phyloP scores from a whole-genome alignment of 2,888 invertebrate species.

The Lissocephala sabroskyi region DNA sequence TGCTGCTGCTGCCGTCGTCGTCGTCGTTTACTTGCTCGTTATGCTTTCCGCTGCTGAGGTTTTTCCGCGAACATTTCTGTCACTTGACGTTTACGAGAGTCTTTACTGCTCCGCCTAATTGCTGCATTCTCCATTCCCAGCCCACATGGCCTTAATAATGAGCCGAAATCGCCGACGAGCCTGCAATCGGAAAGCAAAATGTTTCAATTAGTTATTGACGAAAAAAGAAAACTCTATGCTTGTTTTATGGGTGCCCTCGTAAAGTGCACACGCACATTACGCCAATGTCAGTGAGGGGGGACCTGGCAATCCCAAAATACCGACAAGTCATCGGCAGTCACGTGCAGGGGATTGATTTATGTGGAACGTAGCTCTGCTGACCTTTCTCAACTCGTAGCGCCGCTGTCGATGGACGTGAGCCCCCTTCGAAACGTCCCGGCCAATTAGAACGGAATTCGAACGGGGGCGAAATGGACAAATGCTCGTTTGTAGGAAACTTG shows the following conservation, averaged over 20 bases:
- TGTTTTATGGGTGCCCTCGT: slow-evolving; percentile 36
- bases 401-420: slow-evolving; percentile 5
- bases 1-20: slow-evolving; percentile 3
- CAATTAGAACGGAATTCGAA: too few species aligned
- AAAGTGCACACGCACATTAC: slow-evolving; percentile 24
- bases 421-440: not conserved
- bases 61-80: slow-evolving; percentile 46
- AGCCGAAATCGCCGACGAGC: too few species aligned
- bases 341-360: slow-evolving; percentile 32
- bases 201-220: slow-evolving; percentile 54
- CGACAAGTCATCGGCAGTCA: slow-evolving; percentile 27
- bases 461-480: too few species aligned
- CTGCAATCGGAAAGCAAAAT: slow-evolving; percentile 23
- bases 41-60: slow-evolving; percentile 19
- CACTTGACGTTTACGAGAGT: slow-evolving; percentile 43
- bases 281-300: too few species aligned
- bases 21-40: slow-evolving; percentile 12
- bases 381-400: slow-evolving; percentile 21
- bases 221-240: slow-evolving; percentile 18
- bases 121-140: too few species aligned
- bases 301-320: slow-evolving; percentile 13
- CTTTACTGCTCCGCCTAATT: slow-evolving; percentile 46
- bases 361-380: slow-evolving; percentile 11
- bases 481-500: too few species aligned
- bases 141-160: too few species aligned